Evolutionary conservation across 2,888 invertebrate genomes (phyloP).

Genomic region (Poecilobothrus nobilitatus): DNA sequence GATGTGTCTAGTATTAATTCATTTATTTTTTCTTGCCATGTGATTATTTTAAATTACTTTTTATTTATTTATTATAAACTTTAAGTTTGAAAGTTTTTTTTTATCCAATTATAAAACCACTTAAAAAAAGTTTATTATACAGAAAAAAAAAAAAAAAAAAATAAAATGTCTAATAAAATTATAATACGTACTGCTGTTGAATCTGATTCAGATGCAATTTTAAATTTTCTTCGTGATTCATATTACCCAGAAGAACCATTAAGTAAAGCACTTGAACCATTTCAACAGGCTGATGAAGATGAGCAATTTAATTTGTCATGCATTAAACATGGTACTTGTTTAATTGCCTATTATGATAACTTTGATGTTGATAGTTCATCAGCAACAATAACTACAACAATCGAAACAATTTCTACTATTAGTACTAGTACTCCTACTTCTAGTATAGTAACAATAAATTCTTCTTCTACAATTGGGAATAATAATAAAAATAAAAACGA

Average conservation of each 20-base stretch:
- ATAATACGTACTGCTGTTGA: constrained; percentile 25
- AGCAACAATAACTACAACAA: neutral
- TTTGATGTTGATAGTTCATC: neutral
- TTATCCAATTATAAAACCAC: too few species aligned
- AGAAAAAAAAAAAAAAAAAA: too few species aligned
- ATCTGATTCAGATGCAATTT: constrained; percentile 28
- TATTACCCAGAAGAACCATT: constrained; percentile 39
- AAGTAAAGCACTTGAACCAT: constrained; percentile 31
- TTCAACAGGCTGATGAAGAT: constrained; percentile 31
- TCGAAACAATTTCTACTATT: too few species aligned
- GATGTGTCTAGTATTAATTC: too few species aligned
- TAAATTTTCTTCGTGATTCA: constrained; percentile 32
- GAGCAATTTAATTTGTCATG: constrained; percentile 31
- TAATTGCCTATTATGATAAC: constrained; percentile 25
- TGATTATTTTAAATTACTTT: too few species aligned
- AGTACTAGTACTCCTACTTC: too few species aligned
- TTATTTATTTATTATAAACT: too few species aligned
- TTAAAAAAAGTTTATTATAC: too few species aligned
- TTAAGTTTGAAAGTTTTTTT: too few species aligned
- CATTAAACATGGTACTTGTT: constrained; percentile 29
- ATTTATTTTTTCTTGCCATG: too few species aligned
- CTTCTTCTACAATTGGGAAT: too few species aligned
- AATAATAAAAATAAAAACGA: neutral
- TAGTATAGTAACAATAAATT: too few species aligned
- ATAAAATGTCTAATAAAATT: constrained; percentile 18